Base-by-base conservation (phyloP, 1,140 invertebrate genomes). In the Chrysomallon squamiferum region DNA sequence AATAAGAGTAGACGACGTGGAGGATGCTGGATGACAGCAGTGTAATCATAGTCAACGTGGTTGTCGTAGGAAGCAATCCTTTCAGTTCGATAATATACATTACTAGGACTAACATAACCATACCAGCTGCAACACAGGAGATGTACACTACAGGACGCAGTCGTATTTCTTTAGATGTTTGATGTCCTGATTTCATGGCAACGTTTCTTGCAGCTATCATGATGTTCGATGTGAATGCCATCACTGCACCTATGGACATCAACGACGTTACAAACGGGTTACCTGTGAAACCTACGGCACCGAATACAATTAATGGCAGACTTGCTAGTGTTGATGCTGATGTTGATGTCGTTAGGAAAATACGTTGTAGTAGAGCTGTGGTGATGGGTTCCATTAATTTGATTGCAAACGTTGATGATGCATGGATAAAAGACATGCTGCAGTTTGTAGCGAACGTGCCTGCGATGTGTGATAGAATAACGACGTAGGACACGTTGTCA, bases 361-460 rank as follows among this genome's bases (percentile, higher is more conserved):
- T 1, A 22, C 56, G 47, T 38, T 66, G 65, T 6, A 62, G 54
- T 6, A 65, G n/a, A 3, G 69, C 69, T 11, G 56, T 68, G 1
- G 54, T 65, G n/a, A 65, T 49, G 13, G 69, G 69, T 22, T 68
- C 69, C 52, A 49, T 43, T 22, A 69, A 41, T 58, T 71, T 71
- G 57, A 71, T 56, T 29, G 69, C 65, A 22, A 71, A 35, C 1
- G 69, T 68, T 6, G 69, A 71, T 11, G 65, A 63, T 1, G 69
- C 65, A 25, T 59, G 59, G 35, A 68, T 64, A 4, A 67, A n/a
- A 13, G 61, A 7, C 57, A 67, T 43, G 50, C 69, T 71, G 58
- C 18, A n/a, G 65, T 71, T 71, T 30, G 69, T 71, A 2, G 61
- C 30, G 5, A 71, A 29, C 13, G 69, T 71, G 5, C 65, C 65